phyloP scores from a whole-genome alignment of 1,140 invertebrate species.

The Musca domestica region DNA sequence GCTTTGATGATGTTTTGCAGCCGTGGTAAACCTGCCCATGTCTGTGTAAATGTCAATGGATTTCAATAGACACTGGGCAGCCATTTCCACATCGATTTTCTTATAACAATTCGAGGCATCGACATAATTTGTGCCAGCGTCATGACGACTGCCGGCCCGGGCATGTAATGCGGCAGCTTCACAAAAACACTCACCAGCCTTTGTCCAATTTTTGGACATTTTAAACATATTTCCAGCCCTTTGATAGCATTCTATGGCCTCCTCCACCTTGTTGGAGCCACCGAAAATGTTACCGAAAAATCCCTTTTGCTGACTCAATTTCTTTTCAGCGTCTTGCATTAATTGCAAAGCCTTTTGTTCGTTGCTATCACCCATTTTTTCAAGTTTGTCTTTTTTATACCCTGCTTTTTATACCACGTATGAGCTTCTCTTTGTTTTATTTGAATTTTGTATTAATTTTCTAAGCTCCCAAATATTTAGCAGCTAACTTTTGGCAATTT shows the following conservation, averaged over 20 bases:
- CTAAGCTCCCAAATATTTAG: neutral
- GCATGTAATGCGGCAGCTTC: slow-evolving; percentile 83
- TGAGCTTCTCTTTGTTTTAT: neutral
- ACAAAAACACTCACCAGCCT: slow-evolving; percentile 92
- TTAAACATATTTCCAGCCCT: slow-evolving; percentile 96
- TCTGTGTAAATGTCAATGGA: slow-evolving; percentile 98
- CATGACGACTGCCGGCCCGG: slow-evolving; percentile 85
- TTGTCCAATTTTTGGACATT: slow-evolving; percentile 97
- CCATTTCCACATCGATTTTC: slow-evolving; percentile 76
- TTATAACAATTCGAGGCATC: slow-evolving; percentile 98
- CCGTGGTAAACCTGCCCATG: slow-evolving; percentile 97
- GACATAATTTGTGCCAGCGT: slow-evolving; percentile 90
- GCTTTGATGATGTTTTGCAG: slow-evolving; percentile 95
- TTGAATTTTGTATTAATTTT: neutral
- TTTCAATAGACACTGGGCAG: slow-evolving; percentile 86
- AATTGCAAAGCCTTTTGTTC: slow-evolving; percentile 90
- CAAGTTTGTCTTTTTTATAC: slow-evolving; percentile 15
- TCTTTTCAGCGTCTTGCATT: slow-evolving; percentile 89
- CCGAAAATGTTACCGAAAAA: slow-evolving; percentile 54
- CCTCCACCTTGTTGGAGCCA: slow-evolving; percentile 84
- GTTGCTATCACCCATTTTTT: slow-evolving; percentile 75
- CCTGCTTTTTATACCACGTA: neutral
- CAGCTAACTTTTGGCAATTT: neutral
- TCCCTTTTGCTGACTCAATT: slow-evolving; percentile 79
- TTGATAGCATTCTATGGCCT: slow-evolving; percentile 94